These are phyloP conservation scores for Rhinophrynus dorsalis DNA, from an alignment of 2,797 vertebrate genomes.

Conservation along the genomic window DNA sequence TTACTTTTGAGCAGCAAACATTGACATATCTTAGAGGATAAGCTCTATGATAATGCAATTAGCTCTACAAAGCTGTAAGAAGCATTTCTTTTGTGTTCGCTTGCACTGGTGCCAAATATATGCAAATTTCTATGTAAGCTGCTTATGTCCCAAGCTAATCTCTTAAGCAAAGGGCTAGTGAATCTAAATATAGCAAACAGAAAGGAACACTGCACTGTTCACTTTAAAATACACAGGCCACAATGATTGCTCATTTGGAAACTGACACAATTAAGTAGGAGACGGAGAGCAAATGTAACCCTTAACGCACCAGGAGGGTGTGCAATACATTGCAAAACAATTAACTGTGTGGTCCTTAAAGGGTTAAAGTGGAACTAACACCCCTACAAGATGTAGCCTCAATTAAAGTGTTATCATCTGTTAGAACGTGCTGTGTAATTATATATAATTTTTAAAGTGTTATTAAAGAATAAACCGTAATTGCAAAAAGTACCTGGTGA, in stretches of 20 bases:
- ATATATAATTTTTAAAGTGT: no score
- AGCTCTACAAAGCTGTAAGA: conserved; percentile 35
- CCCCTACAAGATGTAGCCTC: no score
- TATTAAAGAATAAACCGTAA: no score
- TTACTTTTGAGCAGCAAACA: conserved; percentile 6
- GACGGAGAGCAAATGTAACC: not conserved
- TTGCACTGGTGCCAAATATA: conserved; percentile 41
- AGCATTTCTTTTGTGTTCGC: conserved; percentile 37
- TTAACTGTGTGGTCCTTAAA: no score
- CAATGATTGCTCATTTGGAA: conserved; percentile 36
- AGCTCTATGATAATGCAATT: conserved; percentile 48
- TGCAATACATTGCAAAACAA: no score
- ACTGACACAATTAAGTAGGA: not conserved
- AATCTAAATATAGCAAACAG: conserved; percentile 41
- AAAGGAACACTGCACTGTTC: conserved; percentile 16
- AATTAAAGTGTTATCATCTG: no score
- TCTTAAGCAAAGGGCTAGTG: conserved; percentile 38
- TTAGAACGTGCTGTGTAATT: no score
- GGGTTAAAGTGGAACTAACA: no score
- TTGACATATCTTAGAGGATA: conserved; percentile 38
- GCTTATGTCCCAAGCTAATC: conserved; percentile 44
- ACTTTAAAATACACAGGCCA: conserved; percentile 8
- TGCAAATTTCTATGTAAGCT: conserved; percentile 42
- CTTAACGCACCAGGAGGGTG: no score
- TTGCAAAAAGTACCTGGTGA: no score